Percentiles rank a stretch among this genome's conserved stretches.
These are phyloP conservation scores for Suricata suricatta DNA, from an alignment of 2,113 vertebrate species.

Conservation along the genomic window DNA sequence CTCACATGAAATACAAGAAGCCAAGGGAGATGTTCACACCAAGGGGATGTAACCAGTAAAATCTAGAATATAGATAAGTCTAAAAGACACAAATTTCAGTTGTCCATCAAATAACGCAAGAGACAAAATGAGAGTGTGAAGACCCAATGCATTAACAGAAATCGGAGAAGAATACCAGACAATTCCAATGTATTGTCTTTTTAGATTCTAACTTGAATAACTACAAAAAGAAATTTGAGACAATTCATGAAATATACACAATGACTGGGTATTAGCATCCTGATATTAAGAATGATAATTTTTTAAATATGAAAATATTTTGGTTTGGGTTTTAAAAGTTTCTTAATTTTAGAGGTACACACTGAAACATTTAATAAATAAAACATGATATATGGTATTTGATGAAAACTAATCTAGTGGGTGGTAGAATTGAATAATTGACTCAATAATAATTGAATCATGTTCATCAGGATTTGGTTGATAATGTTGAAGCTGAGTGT, in stretches of 20 bases:
- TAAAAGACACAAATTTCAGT: neutral
- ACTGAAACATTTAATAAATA: neutral
- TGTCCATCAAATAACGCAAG: neutral
- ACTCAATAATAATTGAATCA: neutral
- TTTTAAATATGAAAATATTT: neutral
- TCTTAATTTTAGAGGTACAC: neutral
- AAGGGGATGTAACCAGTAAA: neutral
- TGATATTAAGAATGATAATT: neutral
- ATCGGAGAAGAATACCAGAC: neutral
- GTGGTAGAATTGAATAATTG: neutral
- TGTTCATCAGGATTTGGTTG: neutral
- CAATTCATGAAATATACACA: neutral
- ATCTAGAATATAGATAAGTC: neutral
- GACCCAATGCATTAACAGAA: neutral
- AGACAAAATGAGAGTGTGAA: neutral
- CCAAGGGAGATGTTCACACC: neutral
- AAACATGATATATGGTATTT: neutral
- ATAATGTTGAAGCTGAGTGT: neutral
- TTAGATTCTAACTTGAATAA: neutral
- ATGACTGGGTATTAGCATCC: neutral
- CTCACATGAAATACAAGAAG: neutral
- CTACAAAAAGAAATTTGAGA: neutral
- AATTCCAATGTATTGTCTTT: neutral
- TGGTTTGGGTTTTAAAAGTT: neutral
- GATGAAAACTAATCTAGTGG: neutral